phyloP scores from a whole-genome alignment of 2,888 invertebrate species.

The Drosophila rellima region DNA sequence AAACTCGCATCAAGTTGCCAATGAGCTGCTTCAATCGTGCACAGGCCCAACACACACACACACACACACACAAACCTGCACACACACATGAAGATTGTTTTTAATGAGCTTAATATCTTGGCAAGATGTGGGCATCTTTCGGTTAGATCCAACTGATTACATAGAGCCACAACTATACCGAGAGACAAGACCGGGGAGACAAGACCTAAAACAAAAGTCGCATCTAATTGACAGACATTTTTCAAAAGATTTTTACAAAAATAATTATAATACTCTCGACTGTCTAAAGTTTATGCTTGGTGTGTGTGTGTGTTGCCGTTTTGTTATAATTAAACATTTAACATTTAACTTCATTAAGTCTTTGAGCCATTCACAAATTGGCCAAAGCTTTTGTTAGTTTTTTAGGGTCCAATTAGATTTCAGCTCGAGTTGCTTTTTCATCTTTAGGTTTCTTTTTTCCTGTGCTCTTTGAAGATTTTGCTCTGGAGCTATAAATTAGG shows the following conservation, averaged over 20 bases:
- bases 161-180: constrained; percentile 32
- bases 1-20: constrained; percentile 79
- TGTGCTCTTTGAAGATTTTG: constrained; percentile 55
- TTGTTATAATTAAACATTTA: constrained; percentile 75
- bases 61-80: constrained; percentile 17
- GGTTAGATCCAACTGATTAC: constrained; percentile 78
- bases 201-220: constrained; percentile 37
- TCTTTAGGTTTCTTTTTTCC: constrained; percentile 14
- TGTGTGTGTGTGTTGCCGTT: constrained; percentile 19
- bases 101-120: constrained; percentile 81
- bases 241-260: constrained; percentile 64
- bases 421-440: constrained; percentile 53
- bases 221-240: constrained; percentile 74
- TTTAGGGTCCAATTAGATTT: constrained; percentile 71
- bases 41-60: constrained; percentile 19
- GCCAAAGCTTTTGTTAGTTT: constrained; percentile 48
- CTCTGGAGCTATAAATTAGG: constrained; percentile 68
- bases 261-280: constrained; percentile 39
- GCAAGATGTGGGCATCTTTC: constrained; percentile 72
- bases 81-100: constrained; percentile 44
- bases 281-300: constrained; percentile 1
- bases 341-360: constrained; percentile 72
- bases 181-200: constrained; percentile 18
- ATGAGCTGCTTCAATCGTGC: constrained; percentile 30
- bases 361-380: constrained; percentile 45